phyloP scores from a whole-genome alignment of 2,888 invertebrate genomes.

The Leptopilina syphax region DNA sequence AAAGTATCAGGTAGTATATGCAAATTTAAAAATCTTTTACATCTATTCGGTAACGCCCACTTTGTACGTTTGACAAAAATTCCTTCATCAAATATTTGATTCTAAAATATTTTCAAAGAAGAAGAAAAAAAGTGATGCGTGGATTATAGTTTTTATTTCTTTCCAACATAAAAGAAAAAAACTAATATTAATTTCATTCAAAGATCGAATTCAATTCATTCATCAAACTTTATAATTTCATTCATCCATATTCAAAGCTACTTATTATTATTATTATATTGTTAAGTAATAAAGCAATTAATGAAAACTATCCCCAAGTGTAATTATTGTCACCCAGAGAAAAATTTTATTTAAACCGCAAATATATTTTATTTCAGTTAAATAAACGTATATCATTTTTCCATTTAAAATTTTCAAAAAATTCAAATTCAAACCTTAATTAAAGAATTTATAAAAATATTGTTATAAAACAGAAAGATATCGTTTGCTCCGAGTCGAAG shows the following conservation, averaged over 20 bases:
- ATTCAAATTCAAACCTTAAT: no score
- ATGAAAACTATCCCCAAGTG: neutral
- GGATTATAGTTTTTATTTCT: neutral
- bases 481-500: no score
- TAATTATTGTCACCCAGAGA: no score
- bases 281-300: neutral
- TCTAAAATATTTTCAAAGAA: neutral
- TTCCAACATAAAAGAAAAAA: neutral
- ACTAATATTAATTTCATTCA: neutral
- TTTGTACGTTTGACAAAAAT: constrained; percentile 3
- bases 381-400: no score
- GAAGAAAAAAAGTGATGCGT: neutral
- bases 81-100: constrained; percentile 5
- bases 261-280: neutral
- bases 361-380: no score
- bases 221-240: neutral
- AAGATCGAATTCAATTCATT: neutral
- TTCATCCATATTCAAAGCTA: neutral
- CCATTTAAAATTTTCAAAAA: no score
- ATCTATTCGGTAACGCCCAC: neutral
- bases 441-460: no score
- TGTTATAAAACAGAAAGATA: no score
- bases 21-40: neutral
- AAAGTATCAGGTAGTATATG: constrained; percentile 11
- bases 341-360: no score